phyloP scores from a whole-genome alignment of 2,797 vertebrate genomes.

The Thamnophis elegans region DNA sequence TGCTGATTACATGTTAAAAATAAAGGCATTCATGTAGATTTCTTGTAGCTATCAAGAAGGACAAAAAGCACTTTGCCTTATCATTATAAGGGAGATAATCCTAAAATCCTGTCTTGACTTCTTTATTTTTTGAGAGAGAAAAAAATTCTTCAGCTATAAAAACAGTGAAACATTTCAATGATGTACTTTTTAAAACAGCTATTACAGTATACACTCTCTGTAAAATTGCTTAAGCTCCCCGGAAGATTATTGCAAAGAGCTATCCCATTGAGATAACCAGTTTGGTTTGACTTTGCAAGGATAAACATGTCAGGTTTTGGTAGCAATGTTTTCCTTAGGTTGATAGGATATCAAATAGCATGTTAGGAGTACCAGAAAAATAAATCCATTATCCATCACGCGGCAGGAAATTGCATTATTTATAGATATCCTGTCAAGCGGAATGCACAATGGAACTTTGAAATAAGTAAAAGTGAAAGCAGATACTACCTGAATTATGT shows the following conservation, averaged over 20 bases:
- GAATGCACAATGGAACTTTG: conserved; percentile 30
- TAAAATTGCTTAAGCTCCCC: background rate
- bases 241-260: background rate
- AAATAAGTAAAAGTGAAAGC: conserved; percentile 1
- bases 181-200: background rate
- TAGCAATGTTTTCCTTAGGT: conserved; percentile 26
- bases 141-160: background rate
- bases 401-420: conserved; percentile 17
- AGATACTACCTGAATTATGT: background rate
- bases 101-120: background rate
- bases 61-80: background rate
- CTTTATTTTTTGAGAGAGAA: background rate
- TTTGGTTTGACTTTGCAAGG: background rate
- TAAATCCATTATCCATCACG: conserved; percentile 42
- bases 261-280: background rate
- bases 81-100: background rate
- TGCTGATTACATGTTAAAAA: accelerated
- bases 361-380: conserved; percentile 25
- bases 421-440: conserved; percentile 15
- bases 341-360: conserved; percentile 34
- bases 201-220: background rate
- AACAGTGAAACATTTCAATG: accelerated
- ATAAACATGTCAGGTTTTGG: conserved; percentile 30
- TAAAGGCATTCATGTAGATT: accelerated
- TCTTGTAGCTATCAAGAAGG: background rate